Conservation (phyloP, 1,140 invertebrate species). For the Cotesia vestalis region DNA sequence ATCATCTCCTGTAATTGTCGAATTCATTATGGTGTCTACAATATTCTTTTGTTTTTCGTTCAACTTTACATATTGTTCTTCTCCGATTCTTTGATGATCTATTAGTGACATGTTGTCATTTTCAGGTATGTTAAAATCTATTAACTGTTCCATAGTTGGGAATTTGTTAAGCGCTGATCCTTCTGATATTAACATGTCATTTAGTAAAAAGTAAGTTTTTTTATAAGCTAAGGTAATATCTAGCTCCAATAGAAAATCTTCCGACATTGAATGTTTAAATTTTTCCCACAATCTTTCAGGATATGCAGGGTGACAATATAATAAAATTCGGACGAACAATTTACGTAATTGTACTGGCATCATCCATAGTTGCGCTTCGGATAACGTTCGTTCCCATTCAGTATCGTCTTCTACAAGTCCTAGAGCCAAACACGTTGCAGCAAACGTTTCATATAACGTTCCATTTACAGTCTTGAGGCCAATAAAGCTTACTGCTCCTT, state of each 20-base stretch:
- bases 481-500: conserved; percentile 31
- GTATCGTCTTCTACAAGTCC: conserved; percentile 38
- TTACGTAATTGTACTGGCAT: conserved; percentile 10
- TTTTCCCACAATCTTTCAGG: conserved; percentile 9
- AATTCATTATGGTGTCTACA: background rate
- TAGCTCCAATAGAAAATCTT: background rate
- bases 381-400: conserved; percentile 26
- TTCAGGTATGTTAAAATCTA: background rate
- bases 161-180: background rate
- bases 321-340: conserved; percentile 17
- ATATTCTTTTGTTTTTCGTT: conserved; percentile 3
- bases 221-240: background rate
- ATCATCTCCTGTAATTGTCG: background rate
- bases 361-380: conserved; percentile 15
- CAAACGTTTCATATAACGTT: conserved; percentile 33
- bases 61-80: background rate
- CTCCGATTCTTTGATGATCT: background rate
- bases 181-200: background rate
- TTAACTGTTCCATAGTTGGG: background rate
- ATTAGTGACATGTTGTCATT: background rate
- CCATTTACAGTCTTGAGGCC: background rate
- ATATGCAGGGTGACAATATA: background rate
- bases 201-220: background rate
- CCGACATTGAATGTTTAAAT: background rate
- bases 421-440: conserved; percentile 31